Evolutionary conservation across 2,888 invertebrate species (phyloP).

Genomic region (Microplitis manilae): DNA sequence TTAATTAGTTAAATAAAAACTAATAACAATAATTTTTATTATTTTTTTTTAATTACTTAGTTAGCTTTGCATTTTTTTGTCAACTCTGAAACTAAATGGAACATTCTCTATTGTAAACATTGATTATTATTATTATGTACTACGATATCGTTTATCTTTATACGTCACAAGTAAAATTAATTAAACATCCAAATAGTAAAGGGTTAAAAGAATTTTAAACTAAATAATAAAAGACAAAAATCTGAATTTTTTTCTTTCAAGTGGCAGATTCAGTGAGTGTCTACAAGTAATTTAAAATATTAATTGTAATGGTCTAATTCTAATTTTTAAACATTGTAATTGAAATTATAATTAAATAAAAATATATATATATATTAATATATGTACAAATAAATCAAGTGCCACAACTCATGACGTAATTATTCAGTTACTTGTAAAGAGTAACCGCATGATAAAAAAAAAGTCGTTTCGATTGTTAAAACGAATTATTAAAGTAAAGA

Average conservation of each 20-base stretch:
- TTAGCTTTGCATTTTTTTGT: not conserved
- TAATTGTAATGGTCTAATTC: not conserved
- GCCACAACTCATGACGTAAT: not conserved
- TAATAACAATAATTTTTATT: not conserved
- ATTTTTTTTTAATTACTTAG: not conserved
- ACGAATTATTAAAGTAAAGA: not conserved
- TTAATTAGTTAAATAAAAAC: not conserved
- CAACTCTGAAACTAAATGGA: not conserved
- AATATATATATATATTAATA: not conserved
- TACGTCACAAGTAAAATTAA: not conserved
- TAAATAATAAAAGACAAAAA: not conserved
- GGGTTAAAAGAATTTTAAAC: not conserved
- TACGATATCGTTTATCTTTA: not conserved
- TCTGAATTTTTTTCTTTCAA: not conserved
- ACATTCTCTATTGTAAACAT: conserved; percentile 17
- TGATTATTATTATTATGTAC: not conserved
- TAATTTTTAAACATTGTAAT: not conserved
- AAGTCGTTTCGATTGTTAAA: not conserved
- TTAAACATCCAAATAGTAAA: not conserved
- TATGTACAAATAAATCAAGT: conserved; percentile 15
- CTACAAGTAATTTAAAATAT: conserved; percentile 9
- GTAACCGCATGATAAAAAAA: not conserved
- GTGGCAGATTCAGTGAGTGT: conserved; percentile 14
- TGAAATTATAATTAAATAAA: not conserved
- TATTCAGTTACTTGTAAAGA: too few relatives aligned